Conservation (phyloP, 2,113 vertebrate genomes). For the Neofelis nebulosa region DNA sequence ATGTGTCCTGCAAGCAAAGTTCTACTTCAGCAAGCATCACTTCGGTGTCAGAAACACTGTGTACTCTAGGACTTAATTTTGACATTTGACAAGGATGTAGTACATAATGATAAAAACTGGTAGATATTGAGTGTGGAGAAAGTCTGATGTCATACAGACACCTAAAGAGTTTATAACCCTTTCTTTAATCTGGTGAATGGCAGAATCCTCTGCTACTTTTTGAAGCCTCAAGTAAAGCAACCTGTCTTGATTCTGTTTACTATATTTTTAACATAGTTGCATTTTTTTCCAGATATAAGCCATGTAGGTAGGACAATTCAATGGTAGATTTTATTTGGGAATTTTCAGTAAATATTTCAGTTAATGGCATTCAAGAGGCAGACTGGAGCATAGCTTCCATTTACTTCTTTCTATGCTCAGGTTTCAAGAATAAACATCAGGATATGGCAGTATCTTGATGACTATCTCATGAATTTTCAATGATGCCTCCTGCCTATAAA, state of each 20-base stretch:
- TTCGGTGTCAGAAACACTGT: not conserved
- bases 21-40: not conserved
- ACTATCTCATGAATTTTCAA: not conserved
- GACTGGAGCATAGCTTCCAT: not conserved
- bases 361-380: not conserved
- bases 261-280: not conserved
- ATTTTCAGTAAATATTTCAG: not conserved
- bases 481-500: not conserved
- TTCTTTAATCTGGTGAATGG: not conserved
- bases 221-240: not conserved
- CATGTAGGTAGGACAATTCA: not conserved
- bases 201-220: not conserved
- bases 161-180: not conserved
- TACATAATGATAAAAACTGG: not conserved
- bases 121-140: not conserved
- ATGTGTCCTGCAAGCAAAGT: not conserved
- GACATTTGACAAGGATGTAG: not conserved
- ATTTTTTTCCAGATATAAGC: not conserved
- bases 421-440: not conserved
- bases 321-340: not conserved
- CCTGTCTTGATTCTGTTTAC: not conserved
- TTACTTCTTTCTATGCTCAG: not conserved
- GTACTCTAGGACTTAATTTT: not conserved
- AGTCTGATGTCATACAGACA: not conserved
- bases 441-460: not conserved